Conservation (phyloP, 2,888 invertebrate species). For the Keiferia lycopersicella region DNA sequence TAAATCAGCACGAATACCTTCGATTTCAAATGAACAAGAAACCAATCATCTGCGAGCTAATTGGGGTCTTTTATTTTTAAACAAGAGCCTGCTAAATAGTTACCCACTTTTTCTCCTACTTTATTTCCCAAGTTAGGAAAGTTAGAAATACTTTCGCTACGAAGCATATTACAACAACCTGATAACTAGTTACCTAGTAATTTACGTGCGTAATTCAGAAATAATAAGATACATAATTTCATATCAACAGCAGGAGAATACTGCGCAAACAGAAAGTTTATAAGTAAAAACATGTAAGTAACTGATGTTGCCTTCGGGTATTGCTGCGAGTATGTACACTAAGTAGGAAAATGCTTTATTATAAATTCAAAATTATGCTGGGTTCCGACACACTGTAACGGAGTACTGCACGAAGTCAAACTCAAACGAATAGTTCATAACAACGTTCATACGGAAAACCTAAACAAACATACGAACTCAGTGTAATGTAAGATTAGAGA, state of each 20-base stretch:
- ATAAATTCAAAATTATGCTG: background rate
- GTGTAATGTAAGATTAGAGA: slow-evolving; percentile 15
- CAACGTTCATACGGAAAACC: slow-evolving; percentile 14
- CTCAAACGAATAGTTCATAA: slow-evolving; percentile 5
- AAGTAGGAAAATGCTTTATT: too few species aligned
- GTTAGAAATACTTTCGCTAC: background rate
- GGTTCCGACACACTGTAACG: background rate
- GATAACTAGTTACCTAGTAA: too few species aligned
- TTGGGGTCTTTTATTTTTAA: background rate
- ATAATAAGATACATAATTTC: background rate
- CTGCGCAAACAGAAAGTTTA: background rate
- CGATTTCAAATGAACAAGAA: background rate
- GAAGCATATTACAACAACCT: background rate
- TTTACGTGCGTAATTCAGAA: too few species aligned
- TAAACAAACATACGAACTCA: slow-evolving; percentile 18
- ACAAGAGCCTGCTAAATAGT: background rate
- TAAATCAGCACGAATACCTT: background rate
- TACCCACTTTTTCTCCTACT: background rate
- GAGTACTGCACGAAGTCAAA: background rate
- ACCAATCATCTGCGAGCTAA: slow-evolving; percentile 2
- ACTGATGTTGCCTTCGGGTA: background rate
- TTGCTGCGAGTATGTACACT: background rate
- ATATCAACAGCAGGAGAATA: background rate
- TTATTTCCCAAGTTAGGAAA: background rate
- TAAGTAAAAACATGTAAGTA: background rate